A percentile compares a stretch with the other conserved stretches of the same genome.
These are phyloP conservation scores for Scortum barcoo DNA, from an alignment of 2,113 vertebrate genomes.

Conservation along the genomic window DNA sequence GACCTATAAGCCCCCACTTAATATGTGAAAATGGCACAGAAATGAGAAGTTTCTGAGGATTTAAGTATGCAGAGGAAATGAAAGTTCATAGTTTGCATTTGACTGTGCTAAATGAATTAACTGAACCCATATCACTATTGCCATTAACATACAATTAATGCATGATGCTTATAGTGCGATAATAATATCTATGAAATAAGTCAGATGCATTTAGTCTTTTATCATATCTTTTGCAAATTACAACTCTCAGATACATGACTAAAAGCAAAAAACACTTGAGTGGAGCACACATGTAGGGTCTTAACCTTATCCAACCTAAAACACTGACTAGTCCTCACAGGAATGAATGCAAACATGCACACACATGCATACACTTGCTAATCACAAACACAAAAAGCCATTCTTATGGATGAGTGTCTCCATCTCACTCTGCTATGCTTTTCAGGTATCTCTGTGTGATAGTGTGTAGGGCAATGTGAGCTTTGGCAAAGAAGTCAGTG, in stretches of 20 bases:
- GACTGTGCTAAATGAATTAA: no score
- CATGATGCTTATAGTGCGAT: no score
- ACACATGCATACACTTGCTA: slow-evolving; percentile 25
- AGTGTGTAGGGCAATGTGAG: slow-evolving; percentile 72
- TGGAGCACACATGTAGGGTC: neutral
- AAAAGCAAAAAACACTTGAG: neutral
- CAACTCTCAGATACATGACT: neutral
- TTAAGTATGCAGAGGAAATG: no score
- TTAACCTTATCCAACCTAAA: neutral
- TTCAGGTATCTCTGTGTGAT: slow-evolving; percentile 15
- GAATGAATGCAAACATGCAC: neutral
- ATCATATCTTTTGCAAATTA: neutral
- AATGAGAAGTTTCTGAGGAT: no score
- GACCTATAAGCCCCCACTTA: no score
- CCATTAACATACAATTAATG: no score
- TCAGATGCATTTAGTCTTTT: neutral
- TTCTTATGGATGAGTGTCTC: neutral
- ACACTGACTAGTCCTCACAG: neutral
- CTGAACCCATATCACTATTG: no score
- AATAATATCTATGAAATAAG: no score
- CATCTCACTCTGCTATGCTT: slow-evolving; percentile 15
- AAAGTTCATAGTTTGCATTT: no score
- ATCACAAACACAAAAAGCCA: slow-evolving; percentile 23
- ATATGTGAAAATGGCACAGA: no score
- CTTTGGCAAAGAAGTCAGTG: slow-evolving; percentile 72